phyloP scores from a whole-genome alignment of 1,140 invertebrate genomes.

The Pseudomyrmex dendroicus region DNA sequence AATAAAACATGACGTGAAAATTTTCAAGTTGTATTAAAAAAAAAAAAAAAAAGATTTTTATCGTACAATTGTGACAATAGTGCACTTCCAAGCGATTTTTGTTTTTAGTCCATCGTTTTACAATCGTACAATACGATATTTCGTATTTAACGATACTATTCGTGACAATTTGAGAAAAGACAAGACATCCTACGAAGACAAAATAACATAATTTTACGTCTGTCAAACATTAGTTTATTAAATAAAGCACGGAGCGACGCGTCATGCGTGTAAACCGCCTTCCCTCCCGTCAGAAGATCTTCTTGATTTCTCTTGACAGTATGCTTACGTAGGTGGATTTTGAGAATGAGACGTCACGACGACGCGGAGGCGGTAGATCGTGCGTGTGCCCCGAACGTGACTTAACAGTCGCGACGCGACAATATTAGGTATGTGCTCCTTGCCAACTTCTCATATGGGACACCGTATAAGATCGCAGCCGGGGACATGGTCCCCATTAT shows the following conservation, averaged over 20 bases:
- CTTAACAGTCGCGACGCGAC: slow-evolving; percentile 31
- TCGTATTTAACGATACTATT: too few relatives aligned
- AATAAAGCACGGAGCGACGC: background rate
- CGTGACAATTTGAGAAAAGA: too few relatives aligned
- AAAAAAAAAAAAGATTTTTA: too few relatives aligned
- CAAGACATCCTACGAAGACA: too few relatives aligned
- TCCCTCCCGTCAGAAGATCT: background rate
- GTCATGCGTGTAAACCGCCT: background rate
- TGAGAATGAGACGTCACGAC: slow-evolving; percentile 34
- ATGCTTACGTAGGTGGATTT: slow-evolving; percentile 35
- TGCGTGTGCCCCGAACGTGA: slow-evolving; percentile 29
- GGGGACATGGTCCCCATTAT: slow-evolving; percentile 21
- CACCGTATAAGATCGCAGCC: slow-evolving; percentile 21
- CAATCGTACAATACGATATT: background rate
- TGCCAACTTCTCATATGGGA: background rate
- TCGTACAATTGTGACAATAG: too few relatives aligned
- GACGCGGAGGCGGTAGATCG: slow-evolving; percentile 9
- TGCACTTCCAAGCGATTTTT: too few relatives aligned
- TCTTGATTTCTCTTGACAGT: slow-evolving; percentile 19
- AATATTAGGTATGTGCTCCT: slow-evolving; percentile 12
- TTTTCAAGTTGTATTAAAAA: too few relatives aligned
- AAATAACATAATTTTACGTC: too few relatives aligned
- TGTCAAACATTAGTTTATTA: slow-evolving; percentile 19
- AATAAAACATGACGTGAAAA: too few relatives aligned
- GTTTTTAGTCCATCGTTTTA: too few relatives aligned